Evolutionary conservation across 2,797 vertebrate genomes (phyloP).

Genomic region (Syndactyla subalaris): DNA sequence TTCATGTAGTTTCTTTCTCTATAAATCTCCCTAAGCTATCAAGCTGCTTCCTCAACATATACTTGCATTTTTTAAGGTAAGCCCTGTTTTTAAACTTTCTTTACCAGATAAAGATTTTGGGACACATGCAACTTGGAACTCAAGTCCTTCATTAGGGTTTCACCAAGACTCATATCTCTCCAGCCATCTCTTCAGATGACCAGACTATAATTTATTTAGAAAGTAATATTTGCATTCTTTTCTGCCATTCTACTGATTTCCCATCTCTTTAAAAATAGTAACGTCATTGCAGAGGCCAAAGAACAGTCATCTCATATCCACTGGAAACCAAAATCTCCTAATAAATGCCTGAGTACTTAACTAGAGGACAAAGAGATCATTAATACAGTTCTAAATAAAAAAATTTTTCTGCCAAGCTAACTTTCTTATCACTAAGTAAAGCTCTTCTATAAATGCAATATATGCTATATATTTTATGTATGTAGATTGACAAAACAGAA

Average conservation of each 20-base stretch:
- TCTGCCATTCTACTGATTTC: neutral
- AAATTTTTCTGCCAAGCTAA: neutral
- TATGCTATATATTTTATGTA: neutral
- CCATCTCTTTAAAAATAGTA: conserved; percentile 10
- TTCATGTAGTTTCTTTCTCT: neutral
- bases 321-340: neutral
- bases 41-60: neutral
- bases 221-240: conserved; percentile 17
- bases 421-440: neutral
- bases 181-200: neutral
- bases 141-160: neutral
- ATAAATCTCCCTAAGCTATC: neutral
- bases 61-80: neutral
- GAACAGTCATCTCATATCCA: neutral
- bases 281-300: neutral
- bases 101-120: neutral
- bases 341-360: neutral
- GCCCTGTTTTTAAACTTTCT: neutral
- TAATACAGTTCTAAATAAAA: neutral
- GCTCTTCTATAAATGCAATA: neutral
- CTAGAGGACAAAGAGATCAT: neutral
- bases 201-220: neutral
- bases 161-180: neutral
- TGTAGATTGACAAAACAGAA: neutral
- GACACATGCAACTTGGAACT: neutral